Evolutionary conservation across 2,797 vertebrate species (phyloP), one percentile per base, ranked within the genome.

Genomic region (Ceyx erithaca): DNA sequence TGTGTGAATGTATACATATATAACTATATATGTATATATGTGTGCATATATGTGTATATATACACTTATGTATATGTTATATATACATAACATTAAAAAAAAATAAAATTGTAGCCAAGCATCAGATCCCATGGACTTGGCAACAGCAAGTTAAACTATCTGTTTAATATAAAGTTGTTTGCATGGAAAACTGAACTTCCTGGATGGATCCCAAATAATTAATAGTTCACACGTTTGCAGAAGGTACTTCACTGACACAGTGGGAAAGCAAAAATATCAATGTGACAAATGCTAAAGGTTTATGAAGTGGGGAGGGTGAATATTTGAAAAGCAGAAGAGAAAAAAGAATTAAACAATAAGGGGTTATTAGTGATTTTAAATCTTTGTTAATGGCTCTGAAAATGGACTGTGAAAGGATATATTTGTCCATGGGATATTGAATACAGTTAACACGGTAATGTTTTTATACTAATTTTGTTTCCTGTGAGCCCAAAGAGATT

Each of bases 101-200:
- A 68, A 95, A 97, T 96, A 93, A 92, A 40, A 40, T 40, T 96
- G 93, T 97, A 97, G 97, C 98, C 98, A 97, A 97, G 99, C 99
- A 99, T 99, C 99, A 97, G 96, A 98, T 98, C 98, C 98, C 98
- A 98, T 99, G 98, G 98, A 98, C 97, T 91, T 93, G 96, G 72
- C 77, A 80, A 30, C 63, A 87, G 73, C n/a, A 93, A 93, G 37
- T 40, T 40, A 40, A 40, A n/a, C 37, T 91, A 69, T 70, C 92
- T 68, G 58, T 18, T 46, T 85, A 68, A 70, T 63, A 71, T 79
- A 81, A 96, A 96, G 89, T 54, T 75, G 46, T 72, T 77, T 78
- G 48, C 59, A 48, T 48, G 66, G 43, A 31, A 59, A 89, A 41
- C 9, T 35, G 69, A 92, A 90, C 25, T 59, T 81, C 45, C 79